Evolutionary conservation across 2,888 invertebrate genomes (phyloP).

Genomic region (Doris montereyensis): DNA sequence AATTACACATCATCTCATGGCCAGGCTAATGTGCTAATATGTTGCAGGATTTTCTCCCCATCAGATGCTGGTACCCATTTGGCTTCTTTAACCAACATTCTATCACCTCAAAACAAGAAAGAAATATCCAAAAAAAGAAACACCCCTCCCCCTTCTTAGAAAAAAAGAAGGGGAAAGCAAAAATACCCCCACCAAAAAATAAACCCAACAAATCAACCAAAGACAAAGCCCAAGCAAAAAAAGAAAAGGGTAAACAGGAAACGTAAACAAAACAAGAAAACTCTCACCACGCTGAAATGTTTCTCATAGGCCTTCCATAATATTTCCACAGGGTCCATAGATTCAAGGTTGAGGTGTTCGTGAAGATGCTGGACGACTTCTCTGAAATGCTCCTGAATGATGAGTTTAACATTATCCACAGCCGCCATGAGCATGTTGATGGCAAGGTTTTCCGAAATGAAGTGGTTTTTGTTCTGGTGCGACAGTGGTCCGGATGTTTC

Average conservation of each 20-base stretch:
- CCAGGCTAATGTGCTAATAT: no score
- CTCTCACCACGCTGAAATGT: constrained; percentile 29
- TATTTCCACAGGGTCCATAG: constrained; percentile 3
- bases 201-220: background rate
- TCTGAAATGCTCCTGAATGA: constrained; percentile 5
- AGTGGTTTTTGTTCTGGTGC: no score
- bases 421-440: constrained; percentile 11
- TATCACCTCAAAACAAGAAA: no score
- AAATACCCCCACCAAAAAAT: no score
- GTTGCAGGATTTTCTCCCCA: no score
- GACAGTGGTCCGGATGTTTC: no score
- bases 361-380: constrained; percentile 18
- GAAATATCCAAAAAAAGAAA: no score
- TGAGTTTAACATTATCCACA: constrained; percentile 20
- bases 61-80: no score
- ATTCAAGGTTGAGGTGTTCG: background rate
- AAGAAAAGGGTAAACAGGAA: background rate
- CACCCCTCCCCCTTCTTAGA: background rate
- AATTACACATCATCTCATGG: no score
- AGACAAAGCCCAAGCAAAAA: background rate
- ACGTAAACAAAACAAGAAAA: background rate
- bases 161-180: no score
- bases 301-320: constrained; percentile 37
- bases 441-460: constrained; percentile 27
- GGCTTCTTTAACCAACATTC: no score